Percentiles rank a stretch among this genome's conserved stretches.
These are phyloP conservation scores for Plutella xylostella DNA, from an alignment of 2,888 invertebrate genomes.

Conservation along the genomic window DNA sequence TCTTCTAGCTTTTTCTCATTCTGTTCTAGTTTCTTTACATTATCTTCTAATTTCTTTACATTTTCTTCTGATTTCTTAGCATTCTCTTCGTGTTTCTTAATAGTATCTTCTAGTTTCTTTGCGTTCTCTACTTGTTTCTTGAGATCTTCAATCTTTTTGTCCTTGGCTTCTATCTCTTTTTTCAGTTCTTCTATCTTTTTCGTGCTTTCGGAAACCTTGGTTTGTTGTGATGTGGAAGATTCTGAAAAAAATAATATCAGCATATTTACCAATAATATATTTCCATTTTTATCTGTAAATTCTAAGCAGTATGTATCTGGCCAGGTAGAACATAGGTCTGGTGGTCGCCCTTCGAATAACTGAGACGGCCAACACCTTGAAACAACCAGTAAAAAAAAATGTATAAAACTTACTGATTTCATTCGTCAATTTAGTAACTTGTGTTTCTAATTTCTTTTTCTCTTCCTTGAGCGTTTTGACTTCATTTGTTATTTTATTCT, in stretches of 20 bases:
- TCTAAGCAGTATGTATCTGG: too few relatives aligned
- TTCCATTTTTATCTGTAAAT: neutral
- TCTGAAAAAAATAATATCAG: slow-evolving; percentile 43
- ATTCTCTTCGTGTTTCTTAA: too few relatives aligned
- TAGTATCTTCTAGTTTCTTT: slow-evolving; percentile 61
- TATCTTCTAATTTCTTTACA: slow-evolving; percentile 71
- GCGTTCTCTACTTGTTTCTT: slow-evolving; percentile 67
- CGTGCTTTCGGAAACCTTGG: slow-evolving; percentile 64
- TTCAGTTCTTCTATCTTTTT: slow-evolving; percentile 75
- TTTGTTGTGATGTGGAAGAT: slow-evolving; percentile 63
- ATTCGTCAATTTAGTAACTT: slow-evolving; percentile 68
- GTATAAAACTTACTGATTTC: slow-evolving; percentile 73
- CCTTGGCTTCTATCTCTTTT: slow-evolving; percentile 73
- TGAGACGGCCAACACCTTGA: too few relatives aligned
- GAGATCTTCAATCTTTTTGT: slow-evolving; percentile 71
- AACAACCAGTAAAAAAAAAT: too few relatives aligned
- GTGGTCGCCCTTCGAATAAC: too few relatives aligned
- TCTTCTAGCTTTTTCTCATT: slow-evolving; percentile 55
- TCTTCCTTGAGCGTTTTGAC: slow-evolving; percentile 73
- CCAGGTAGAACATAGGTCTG: neutral
- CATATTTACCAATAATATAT: neutral
- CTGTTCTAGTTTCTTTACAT: slow-evolving; percentile 72
- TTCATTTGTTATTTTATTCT: slow-evolving; percentile 42
- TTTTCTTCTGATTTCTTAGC: slow-evolving; percentile 71
- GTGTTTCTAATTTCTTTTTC: slow-evolving; percentile 71